phyloP scores from a whole-genome alignment of 2,888 invertebrate genomes.

The Drosophila subsilvestris region DNA sequence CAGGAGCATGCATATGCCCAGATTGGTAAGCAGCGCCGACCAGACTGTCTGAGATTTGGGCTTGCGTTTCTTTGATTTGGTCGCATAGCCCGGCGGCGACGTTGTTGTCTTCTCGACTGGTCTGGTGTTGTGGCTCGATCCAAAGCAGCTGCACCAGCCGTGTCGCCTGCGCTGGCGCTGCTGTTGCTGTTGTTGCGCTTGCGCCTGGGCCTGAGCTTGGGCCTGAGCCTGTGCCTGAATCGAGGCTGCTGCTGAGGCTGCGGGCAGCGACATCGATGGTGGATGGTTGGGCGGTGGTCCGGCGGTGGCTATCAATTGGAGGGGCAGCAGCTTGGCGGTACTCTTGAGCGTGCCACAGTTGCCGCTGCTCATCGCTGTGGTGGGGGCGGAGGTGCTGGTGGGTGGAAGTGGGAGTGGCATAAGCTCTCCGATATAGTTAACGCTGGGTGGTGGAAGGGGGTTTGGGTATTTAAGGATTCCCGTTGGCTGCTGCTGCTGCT shows the following conservation, averaged over 20 bases:
- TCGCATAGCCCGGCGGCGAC: constrained; percentile 60
- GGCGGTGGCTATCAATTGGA: constrained; percentile 57
- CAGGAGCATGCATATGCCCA: constrained; percentile 92
- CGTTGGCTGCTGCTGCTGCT: constrained; percentile 38
- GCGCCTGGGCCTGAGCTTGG: constrained; percentile 28
- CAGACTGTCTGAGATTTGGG: constrained; percentile 82
- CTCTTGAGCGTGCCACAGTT: constrained; percentile 78
- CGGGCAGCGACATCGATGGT: constrained; percentile 47
- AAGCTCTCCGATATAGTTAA: constrained; percentile 53
- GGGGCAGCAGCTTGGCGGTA: constrained; percentile 70
- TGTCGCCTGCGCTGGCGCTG: constrained; percentile 60
- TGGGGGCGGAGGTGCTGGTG: constrained; percentile 43
- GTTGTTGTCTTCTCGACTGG: background rate
- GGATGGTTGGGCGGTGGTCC: constrained; percentile 38
- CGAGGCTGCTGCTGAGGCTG: constrained; percentile 39
- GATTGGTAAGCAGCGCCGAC: constrained; percentile 91
- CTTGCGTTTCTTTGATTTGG: constrained; percentile 69
- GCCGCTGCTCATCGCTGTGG: constrained; percentile 33
- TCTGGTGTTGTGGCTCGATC: constrained; percentile 32
- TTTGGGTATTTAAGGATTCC: constrained; percentile 70
- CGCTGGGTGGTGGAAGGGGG: constrained; percentile 48
- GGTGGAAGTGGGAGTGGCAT: constrained; percentile 36
- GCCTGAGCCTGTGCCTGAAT: constrained; percentile 38
- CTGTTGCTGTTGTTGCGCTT: constrained; percentile 41
- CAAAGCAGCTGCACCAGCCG: constrained; percentile 68